Conservation (phyloP, 2,797 vertebrate genomes). For the Microchirus variegatus region DNA sequence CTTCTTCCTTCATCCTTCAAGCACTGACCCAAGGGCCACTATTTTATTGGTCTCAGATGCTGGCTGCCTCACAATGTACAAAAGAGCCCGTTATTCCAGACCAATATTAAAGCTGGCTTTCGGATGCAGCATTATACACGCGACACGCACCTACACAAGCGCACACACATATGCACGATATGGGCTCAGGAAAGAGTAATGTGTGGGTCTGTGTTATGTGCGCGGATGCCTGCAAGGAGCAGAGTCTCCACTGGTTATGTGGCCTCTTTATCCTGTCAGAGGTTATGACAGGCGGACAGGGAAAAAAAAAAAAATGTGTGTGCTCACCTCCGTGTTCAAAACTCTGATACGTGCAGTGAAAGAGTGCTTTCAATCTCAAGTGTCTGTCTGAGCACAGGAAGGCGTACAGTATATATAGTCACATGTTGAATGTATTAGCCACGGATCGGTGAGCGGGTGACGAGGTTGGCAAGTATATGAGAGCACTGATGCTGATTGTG, state of each 20-base stretch:
- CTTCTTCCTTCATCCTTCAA: constrained; percentile 84
- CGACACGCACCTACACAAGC: constrained; percentile 37
- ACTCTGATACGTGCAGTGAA: constrained; percentile 46
- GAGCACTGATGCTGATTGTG: constrained; percentile 24
- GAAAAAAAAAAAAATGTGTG: constrained; percentile 39
- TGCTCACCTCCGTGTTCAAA: constrained; percentile 49
- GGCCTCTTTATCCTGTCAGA: constrained; percentile 57
- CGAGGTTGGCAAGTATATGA: constrained; percentile 40
- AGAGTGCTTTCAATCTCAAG: constrained; percentile 53
- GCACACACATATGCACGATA: constrained; percentile 34
- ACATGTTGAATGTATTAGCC: constrained; percentile 64
- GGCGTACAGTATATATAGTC: constrained; percentile 27
- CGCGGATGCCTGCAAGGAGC: constrained; percentile 47
- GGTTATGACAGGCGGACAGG: constrained; percentile 55
- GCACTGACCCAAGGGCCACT: constrained; percentile 84
- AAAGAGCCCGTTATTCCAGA: constrained; percentile 86
- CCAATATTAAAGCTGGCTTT: constrained; percentile 83
- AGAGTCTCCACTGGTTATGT: constrained; percentile 40
- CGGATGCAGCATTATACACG: constrained; percentile 73
- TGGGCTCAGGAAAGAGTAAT: constrained; percentile 38
- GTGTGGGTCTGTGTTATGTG: constrained; percentile 37
- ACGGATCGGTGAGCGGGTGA: constrained; percentile 48
- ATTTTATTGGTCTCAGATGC: constrained; percentile 89
- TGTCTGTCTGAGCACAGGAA: constrained; percentile 47
- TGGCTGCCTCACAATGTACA: constrained; percentile 85